Base-by-base conservation (phyloP, 2,888 invertebrate species). In the Notocelia uddmanniana region DNA sequence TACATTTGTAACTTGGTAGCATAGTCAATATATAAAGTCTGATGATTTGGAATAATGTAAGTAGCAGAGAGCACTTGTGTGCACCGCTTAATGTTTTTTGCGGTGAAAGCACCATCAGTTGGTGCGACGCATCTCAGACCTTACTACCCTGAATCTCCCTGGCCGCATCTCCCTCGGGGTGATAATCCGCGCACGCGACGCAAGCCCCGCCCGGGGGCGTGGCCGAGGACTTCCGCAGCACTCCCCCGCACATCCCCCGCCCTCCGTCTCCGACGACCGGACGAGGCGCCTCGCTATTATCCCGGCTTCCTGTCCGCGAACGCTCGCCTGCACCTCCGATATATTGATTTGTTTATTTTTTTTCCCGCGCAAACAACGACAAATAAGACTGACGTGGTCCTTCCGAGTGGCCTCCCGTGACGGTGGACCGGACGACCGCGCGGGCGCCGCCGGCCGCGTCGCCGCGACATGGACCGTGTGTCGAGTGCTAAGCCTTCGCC, bases 331-430 rank as follows among this genome's bases (percentile, higher is more conserved):
- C 82, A 87, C 86, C 89, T 80, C 81, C 86, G 85, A 91, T 88
- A 87, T 87, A 91, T 91, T 85, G 91, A 92, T 92, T 89, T 92
- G 92, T 93, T 93, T 92, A 90, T 93, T 92, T 92, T 85, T n/a
- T 90, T 92, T 89, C 85, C 85, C 89, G 86, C 86, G 88, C 83
- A 83, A 86, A 86, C 84, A 83, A 87, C 73, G 88, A 86, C 88
- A 85, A 87, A 88, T 88, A 88, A 84, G 81, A 83, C 82, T 83
- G 81, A 79, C 83, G 81, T 78, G 83, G 81, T 79, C 84, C 82
- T 89, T 88, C 88, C 85, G 84, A 83, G 85, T 84, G 85, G 80
- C 78, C 79, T 78, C 83, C 80, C 82, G 86, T 82, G 84, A 81
- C 80, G 79, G 80, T 77, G 77, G 74, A 80, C 78, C 79, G 78